Percentiles rank a stretch among this genome's conserved stretches.
These are phyloP conservation scores for Dolichotis patagonum DNA, from an alignment of 2,113 vertebrate species.

Conservation along the genomic window DNA sequence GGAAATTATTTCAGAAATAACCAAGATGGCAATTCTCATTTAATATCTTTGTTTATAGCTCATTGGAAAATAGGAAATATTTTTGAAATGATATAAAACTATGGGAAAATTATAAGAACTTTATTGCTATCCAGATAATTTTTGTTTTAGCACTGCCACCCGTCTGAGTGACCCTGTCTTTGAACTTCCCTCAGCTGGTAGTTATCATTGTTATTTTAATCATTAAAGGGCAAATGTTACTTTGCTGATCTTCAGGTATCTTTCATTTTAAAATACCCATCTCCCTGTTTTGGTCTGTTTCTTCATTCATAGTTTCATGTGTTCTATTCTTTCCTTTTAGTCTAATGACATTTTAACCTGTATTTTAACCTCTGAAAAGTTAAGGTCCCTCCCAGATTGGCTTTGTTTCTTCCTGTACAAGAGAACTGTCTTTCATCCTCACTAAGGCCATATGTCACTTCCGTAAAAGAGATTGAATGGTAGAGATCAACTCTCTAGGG, in stretches of 20 bases:
- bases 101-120: conserved; percentile 50
- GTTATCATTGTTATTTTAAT: conserved; percentile 23
- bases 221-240: conserved; percentile 31
- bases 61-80: conserved; percentile 59
- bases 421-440: not conserved
- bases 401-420: not conserved
- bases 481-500: not conserved
- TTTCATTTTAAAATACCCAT: not conserved
- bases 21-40: conserved; percentile 67
- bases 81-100: conserved; percentile 53
- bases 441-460: not conserved
- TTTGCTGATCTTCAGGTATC: not conserved
- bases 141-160: not conserved
- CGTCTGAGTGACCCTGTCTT: not conserved
- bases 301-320: not conserved
- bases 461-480: not conserved
- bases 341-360: not conserved
- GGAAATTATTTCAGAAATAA: conserved; percentile 71
- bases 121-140: not conserved
- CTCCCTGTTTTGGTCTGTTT: not conserved
- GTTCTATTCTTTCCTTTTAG: not conserved
- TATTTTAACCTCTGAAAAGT: conserved; percentile 30
- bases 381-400: not conserved
- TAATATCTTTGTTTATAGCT: conserved; percentile 60
- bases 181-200: not conserved